Percentiles rank a stretch among this genome's conserved stretches.
Conservation (phyloP, 2,888 invertebrate species). For the Hipparchia sbordonii region DNA sequence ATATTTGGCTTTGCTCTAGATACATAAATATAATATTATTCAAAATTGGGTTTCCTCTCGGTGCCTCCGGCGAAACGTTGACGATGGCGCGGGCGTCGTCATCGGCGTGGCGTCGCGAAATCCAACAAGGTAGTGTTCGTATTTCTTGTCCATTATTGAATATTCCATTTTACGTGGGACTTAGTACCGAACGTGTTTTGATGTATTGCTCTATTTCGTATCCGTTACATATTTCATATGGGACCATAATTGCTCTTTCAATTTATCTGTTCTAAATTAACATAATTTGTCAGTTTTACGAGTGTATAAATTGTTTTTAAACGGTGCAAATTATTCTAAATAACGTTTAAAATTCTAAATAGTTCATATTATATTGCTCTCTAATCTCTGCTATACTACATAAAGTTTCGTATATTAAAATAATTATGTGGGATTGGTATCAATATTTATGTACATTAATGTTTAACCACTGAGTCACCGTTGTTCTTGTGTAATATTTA, state of each 20-base stretch:
- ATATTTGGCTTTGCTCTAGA: constrained; percentile 23
- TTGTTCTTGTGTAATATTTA: constrained; percentile 8
- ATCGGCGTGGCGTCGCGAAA: constrained; percentile 18
- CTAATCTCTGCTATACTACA: neutral
- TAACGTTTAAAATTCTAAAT: neutral
- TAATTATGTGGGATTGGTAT: neutral
- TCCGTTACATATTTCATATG: neutral
- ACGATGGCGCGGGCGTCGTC: constrained; percentile 13
- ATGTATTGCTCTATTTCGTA: constrained; percentile 22
- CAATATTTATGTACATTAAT: neutral
- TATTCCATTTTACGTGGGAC: constrained; percentile 25
- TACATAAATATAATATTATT: constrained; percentile 17
- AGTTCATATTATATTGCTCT: no score
- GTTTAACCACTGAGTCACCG: constrained; percentile 1
- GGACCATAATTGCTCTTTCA: neutral
- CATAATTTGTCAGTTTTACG: constrained; percentile 9
- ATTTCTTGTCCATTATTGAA: constrained; percentile 27
- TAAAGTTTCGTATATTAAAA: neutral
- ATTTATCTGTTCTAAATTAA: neutral
- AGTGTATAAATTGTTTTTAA: constrained; percentile 2
- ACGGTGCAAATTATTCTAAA: neutral
- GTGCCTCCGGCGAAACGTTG: constrained; percentile 22
- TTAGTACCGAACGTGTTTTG: constrained; percentile 16
- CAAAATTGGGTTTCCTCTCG: constrained; percentile 10
- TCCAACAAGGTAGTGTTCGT: constrained; percentile 21